These are phyloP conservation scores for Apaloderma vittatum DNA, from an alignment of 2,113 vertebrate species.

Conservation along the genomic window DNA sequence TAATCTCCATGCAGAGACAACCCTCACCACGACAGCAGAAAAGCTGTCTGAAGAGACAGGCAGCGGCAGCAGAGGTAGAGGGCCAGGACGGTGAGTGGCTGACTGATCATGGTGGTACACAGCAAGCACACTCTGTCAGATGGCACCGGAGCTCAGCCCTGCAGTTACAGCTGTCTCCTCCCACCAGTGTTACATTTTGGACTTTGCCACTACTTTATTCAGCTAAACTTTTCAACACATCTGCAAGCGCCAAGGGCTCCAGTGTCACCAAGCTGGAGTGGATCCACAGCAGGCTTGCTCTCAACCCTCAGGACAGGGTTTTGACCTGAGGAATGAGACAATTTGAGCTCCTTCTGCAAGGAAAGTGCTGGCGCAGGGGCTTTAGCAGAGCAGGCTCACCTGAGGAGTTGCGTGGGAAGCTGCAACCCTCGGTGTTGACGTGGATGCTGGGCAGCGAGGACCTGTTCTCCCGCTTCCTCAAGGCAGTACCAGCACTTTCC, in stretches of 20 bases:
- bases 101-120: background rate
- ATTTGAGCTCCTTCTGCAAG: background rate
- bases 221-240: background rate
- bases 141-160: background rate
- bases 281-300: background rate
- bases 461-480: slow-evolving; percentile 39
- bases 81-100: background rate
- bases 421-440: background rate
- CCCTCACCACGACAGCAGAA: background rate
- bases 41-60: background rate
- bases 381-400: slow-evolving; percentile 15
- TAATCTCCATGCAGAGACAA: background rate
- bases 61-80: background rate
- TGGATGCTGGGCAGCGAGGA: slow-evolving; percentile 51
- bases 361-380: background rate
- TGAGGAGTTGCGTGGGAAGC: slow-evolving; percentile 53
- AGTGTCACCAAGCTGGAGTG: background rate
- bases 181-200: background rate
- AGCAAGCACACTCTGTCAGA: background rate
- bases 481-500: background rate
- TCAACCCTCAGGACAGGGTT: background rate
- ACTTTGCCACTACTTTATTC: background rate
- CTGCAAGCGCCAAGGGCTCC: background rate
- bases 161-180: background rate
- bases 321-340: background rate